Conservation (phyloP, 2,888 invertebrate species). For the Drosophila fulvimacula region DNA sequence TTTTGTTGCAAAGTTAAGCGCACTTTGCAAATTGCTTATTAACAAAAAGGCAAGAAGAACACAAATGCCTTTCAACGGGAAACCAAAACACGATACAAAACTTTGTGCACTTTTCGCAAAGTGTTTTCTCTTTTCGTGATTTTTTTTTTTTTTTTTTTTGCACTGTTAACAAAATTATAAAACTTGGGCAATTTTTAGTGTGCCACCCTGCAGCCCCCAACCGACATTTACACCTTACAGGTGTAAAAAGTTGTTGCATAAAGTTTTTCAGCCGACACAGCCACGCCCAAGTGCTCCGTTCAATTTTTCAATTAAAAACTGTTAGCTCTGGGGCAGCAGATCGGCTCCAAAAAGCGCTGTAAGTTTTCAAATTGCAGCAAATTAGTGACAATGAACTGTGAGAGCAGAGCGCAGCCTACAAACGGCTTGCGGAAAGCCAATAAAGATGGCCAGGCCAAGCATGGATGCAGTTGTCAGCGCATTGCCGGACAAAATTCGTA, state of each 20-base stretch:
- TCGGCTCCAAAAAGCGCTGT: constrained; percentile 37
- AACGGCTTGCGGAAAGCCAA: constrained; percentile 56
- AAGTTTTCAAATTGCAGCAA: constrained; percentile 53
- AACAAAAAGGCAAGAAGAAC: constrained; percentile 56
- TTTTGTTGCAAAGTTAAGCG: constrained; percentile 67
- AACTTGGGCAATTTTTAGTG: constrained; percentile 63
- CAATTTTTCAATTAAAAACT: constrained; percentile 68
- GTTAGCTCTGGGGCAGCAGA: constrained; percentile 9
- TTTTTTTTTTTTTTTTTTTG: constrained; percentile 44
- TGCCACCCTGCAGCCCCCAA: background rate
- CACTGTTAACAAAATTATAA: constrained; percentile 78
- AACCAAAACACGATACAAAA: constrained; percentile 68
- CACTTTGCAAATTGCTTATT: constrained; percentile 78
- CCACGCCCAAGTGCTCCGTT: constrained; percentile 46
- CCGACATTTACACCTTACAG: constrained; percentile 34
- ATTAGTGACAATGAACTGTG: constrained; percentile 50
- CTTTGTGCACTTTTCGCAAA: constrained; percentile 65
- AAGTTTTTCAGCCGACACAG: constrained; percentile 39
- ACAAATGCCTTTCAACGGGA: constrained; percentile 61
- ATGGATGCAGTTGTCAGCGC: constrained; percentile 37
- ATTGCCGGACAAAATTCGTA: constrained; percentile 43
- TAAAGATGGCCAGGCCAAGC: constrained; percentile 24
- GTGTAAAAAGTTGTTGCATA: constrained; percentile 71
- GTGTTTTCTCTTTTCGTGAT: constrained; percentile 49
- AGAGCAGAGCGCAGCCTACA: constrained; percentile 22